Conservation (phyloP, 2,113 vertebrate species). For the Chinchilla lanigera region DNA sequence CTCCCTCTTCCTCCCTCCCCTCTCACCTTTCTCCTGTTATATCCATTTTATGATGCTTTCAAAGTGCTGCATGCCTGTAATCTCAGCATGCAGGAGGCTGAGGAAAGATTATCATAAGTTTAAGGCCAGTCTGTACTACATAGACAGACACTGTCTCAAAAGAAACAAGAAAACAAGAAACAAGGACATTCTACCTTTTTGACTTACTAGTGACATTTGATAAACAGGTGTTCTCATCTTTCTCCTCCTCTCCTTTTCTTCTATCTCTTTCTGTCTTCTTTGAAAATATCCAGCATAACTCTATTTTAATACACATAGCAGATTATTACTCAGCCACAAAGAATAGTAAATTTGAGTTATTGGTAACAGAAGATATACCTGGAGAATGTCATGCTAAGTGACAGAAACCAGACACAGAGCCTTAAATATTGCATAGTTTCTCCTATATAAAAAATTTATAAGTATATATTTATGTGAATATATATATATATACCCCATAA, state of each 20-base stretch:
- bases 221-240: not conserved
- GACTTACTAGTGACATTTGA: not conserved
- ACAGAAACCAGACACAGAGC: not conserved
- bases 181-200: not conserved
- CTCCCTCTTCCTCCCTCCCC: not conserved
- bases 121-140: not conserved
- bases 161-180: not conserved
- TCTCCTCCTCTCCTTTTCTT: not conserved
- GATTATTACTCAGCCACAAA: not conserved
- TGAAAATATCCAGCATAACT: not conserved
- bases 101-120: not conserved
- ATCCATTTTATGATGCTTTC: not conserved
- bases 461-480: not conserved
- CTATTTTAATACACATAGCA: not conserved
- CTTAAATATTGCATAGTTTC: not conserved
- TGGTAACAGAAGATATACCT: not conserved
- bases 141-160: not conserved
- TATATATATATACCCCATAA: not conserved
- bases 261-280: not conserved
- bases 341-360: not conserved
- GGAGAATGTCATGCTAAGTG: not conserved
- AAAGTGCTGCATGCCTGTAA: not conserved
- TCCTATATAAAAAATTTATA: not conserved
- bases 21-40: not conserved
- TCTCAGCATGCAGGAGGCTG: not conserved